Evolutionary conservation across 2,888 invertebrate species (phyloP), one percentile per base, ranked within the genome.

Genomic region (Athrips mouffetella): DNA sequence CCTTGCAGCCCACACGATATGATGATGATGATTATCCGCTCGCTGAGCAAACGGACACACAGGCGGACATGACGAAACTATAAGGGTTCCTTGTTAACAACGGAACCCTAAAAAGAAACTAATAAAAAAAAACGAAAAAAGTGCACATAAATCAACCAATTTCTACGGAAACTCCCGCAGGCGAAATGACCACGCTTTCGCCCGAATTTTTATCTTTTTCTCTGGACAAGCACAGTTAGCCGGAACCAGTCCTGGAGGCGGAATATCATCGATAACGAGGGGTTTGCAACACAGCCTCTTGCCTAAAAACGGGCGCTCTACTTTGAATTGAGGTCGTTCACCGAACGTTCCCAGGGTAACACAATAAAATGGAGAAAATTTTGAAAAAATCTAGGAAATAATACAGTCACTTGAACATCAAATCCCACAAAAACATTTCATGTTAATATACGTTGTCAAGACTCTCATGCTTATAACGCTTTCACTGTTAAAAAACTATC

Each of bases 171-270:
- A n/a, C n/a, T n/a, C n/a, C n/a, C n/a, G n/a, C n/a, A n/a, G n/a
- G n/a, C n/a, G n/a, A n/a, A n/a, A n/a, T 16, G 2, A 15, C 31
- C 15, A 5, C 10, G n/a, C 27, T 46, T 25, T 35, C 29, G n/a
- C 29, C 15, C 16, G 3, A 13, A 6, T 29, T 40, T 20, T 47
- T 20, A 10, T 47, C 20, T 47, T 30, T 29, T 39, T 29, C 29
- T 47, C 23, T 18, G 25, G 11, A 20, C 40, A 16, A n/a, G 41
- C 13, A 47, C 47, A 47, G 47, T 47, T 47, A 47, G 18, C 6
- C 40, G 39, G 18, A 21, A 20, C 41, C 48, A 31, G 48, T 47
- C 21, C 18, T 6, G 18, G 15, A 35, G 35, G 18, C 35, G n/a
- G n/a, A 3, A 33, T 11, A 33, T 33, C 11, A 21, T 8, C 20